Conservation (phyloP, 2,113 vertebrate genomes). For the Turdus rufiventris region DNA sequence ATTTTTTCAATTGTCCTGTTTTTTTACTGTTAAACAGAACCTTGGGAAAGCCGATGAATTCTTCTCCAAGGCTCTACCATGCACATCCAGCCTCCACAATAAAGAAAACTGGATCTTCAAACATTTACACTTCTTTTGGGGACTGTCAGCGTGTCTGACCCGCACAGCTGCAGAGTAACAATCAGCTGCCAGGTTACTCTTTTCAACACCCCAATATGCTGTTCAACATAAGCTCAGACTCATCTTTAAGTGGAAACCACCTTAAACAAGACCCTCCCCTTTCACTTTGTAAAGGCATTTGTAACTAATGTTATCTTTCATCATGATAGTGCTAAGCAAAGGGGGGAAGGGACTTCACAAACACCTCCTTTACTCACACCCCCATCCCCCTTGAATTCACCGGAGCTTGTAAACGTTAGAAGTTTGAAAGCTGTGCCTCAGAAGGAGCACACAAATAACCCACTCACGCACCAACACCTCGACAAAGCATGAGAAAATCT, state of each 20-base stretch:
- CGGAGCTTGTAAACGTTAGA: background rate
- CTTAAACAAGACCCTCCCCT: background rate
- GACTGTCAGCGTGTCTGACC: background rate
- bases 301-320: background rate
- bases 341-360: background rate
- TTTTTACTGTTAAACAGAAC: background rate
- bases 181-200: background rate
- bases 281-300: background rate
- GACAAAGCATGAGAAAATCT: background rate
- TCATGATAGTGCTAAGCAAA: background rate
- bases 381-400: background rate
- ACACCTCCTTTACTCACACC: background rate
- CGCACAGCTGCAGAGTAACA: background rate
- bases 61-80: background rate
- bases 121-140: background rate
- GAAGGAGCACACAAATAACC: background rate
- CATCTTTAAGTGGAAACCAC: background rate
- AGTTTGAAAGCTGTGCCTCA: background rate
- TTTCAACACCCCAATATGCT: background rate
- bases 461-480: accelerated
- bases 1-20: background rate
- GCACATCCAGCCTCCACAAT: accelerated
- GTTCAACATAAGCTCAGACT: background rate
- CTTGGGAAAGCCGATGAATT: background rate
- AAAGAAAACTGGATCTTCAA: background rate